Conservation (phyloP, 2,888 invertebrate genomes). For the Rhodophaea formosa region DNA sequence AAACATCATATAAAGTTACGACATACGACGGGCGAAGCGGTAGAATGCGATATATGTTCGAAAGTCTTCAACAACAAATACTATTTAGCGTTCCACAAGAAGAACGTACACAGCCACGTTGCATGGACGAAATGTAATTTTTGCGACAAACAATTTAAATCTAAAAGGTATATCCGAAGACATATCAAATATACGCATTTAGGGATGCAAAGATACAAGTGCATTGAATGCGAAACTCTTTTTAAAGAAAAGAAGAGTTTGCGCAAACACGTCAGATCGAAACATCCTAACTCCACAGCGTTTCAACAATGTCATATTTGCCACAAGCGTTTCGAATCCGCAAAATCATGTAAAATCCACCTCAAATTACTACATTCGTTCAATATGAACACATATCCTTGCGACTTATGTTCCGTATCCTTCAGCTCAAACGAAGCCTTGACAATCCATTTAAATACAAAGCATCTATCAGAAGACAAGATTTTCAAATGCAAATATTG, state of each 20-base stretch:
- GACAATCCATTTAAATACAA: conserved; percentile 51
- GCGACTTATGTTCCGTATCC: conserved; percentile 60
- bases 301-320: conserved; percentile 71
- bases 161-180: conserved; percentile 59
- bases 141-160: conserved; percentile 65
- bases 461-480: conserved; percentile 59
- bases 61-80: conserved; percentile 66
- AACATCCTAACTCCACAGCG: conserved; percentile 55
- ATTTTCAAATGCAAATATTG: conserved; percentile 68
- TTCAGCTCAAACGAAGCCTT: conserved; percentile 56
- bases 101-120: conserved; percentile 57
- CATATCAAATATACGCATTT: conserved; percentile 67
- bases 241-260: conserved; percentile 69
- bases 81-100: conserved; percentile 62
- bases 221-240: conserved; percentile 62
- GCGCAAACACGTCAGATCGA: conserved; percentile 61
- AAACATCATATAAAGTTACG: conserved; percentile 66
- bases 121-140: conserved; percentile 62
- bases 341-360: conserved; percentile 68
- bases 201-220: conserved; percentile 64
- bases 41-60: conserved; percentile 54
- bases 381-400: conserved; percentile 63
- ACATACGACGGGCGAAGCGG: conserved; percentile 53
- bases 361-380: conserved; percentile 61
- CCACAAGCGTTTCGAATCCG: conserved; percentile 63